Conservation (phyloP, 2,888 invertebrate genomes). For the Herminia tarsipennalis region DNA sequence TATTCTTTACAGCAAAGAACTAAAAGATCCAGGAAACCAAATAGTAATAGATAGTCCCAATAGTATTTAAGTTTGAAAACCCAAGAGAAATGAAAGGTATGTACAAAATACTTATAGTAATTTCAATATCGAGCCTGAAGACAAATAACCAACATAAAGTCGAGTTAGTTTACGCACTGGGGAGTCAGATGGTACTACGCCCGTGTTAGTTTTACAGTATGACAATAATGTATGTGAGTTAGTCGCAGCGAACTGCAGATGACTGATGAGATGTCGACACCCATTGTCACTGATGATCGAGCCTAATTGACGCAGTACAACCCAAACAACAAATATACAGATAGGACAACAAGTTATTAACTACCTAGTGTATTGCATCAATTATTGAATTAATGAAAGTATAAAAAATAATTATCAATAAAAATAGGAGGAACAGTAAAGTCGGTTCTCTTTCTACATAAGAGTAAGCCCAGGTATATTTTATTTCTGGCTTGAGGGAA, state of each 20-base stretch:
- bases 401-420: constrained; percentile 49
- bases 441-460: constrained; percentile 36
- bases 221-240: constrained; percentile 64
- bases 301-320: constrained; percentile 70
- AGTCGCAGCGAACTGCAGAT: constrained; percentile 57
- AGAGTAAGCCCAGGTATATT: constrained; percentile 28
- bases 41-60: not conserved
- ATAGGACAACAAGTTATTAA: constrained; percentile 40
- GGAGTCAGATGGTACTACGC: constrained; percentile 62
- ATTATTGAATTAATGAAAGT: constrained; percentile 45
- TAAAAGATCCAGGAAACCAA: not conserved
- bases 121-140: constrained; percentile 57
- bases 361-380: constrained; percentile 57
- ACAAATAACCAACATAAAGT: constrained; percentile 72
- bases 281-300: constrained; percentile 57
- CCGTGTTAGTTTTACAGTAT: constrained; percentile 74
- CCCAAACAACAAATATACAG: constrained; percentile 41
- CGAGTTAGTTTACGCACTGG: constrained; percentile 72
- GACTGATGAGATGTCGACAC: constrained; percentile 58
- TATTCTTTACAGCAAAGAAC: too few species aligned
- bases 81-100: not conserved
- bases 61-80: not conserved
- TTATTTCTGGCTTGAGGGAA: constrained; percentile 7
- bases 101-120: not conserved
- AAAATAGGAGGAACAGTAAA: constrained; percentile 67